Evolutionary conservation across 2,113 vertebrate species (phyloP), one percentile per base, ranked within the genome.

Genomic region (Hippocampus abdominalis): DNA sequence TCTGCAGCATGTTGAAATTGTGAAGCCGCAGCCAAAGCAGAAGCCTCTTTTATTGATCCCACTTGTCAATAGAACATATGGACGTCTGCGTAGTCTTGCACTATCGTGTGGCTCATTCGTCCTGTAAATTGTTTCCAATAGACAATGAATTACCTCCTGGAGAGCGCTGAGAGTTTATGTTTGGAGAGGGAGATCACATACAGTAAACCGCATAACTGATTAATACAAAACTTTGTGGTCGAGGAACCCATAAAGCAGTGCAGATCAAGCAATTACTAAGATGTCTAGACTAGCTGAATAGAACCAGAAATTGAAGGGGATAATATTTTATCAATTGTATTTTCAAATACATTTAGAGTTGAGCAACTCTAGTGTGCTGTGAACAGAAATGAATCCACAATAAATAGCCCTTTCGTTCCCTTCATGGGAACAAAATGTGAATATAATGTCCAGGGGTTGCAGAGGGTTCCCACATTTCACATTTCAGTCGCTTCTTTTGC

Each of bases 41-140:
- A 39, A 39, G 20, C 60, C 18, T 39, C 20, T 40, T 39, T 62
- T 54, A 62, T 62, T 21, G 60, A 62, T 40, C 32, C 60, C 20
- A 20, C 32, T 39, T 62, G 60, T 62, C 60, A 21, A 40, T 62
- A 39, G 20, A 62, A 62, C 32, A 36, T 68, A 74, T 66, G 68
- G 72, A 71, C 44, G 29, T 60, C 48, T 64, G 1, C 68, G n/a
- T 64, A 46, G 49, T 48, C 40, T 48, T 57, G 44, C 39, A 0
- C 18, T 60, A 25, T 13, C n/a, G 32, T 62, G 32, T 39, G 60
- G 60, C 1, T n/a, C 36, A 20, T 62, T 62, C 32, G 60, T 39
- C 27, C 29, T 32, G 56, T 5, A 29, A 29, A 12, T 60, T 36
- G 32, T 29, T 39, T 62, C 32, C 16, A 20, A 62, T n/a, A n/a